Base-by-base conservation (phyloP, 2,797 vertebrate genomes). In the Catostomus latipinnis region DNA sequence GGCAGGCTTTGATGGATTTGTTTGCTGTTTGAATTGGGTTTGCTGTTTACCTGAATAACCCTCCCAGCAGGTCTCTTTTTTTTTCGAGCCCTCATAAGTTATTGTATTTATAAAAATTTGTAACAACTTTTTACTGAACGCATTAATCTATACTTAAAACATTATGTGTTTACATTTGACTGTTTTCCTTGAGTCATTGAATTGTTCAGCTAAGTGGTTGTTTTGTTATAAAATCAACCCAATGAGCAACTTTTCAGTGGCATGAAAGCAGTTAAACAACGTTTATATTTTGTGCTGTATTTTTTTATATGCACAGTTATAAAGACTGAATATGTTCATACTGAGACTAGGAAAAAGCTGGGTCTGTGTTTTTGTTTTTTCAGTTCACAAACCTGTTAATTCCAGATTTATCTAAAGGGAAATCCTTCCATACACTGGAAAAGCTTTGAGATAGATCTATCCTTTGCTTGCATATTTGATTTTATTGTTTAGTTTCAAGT, bases 301-400 rank as follows among this genome's bases (percentile, higher is more conserved):
- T 34, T 34, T 92, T 92, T 91, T 54, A 81, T 81, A 88, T 90
- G 87, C 85, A 84, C 66, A 89, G 83, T 70, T 88, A 68, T 34
- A 22, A 22, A 49, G 11, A 53, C 5, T 22, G 48, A 63, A 71
- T 48, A 61, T 63, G 43, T 71, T 78, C 57, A 49, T 54, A 14
- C 6, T 6, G 34, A 63, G 14, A 53, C 12, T 34, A 62, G 10
- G 46, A 3, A 46, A 71, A 46, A 54, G 57, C 34, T 62, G 57
- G 76, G 56, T 71, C 49, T 62, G 67, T 67, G 52, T 45, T 61
- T 50, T 16, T 46, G 61, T 10, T 58, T 8, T 52, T 61, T 9
- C 54, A 12, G 54, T 50, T 68, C 54, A 58, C 2, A 14, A 76
- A 22, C n/a, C 71, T 75, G n/a, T 83, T 14, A 80, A 60, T 76